Base-by-base conservation (phyloP, 2,113 vertebrate genomes). In the Neodontobutis hainanensis region DNA sequence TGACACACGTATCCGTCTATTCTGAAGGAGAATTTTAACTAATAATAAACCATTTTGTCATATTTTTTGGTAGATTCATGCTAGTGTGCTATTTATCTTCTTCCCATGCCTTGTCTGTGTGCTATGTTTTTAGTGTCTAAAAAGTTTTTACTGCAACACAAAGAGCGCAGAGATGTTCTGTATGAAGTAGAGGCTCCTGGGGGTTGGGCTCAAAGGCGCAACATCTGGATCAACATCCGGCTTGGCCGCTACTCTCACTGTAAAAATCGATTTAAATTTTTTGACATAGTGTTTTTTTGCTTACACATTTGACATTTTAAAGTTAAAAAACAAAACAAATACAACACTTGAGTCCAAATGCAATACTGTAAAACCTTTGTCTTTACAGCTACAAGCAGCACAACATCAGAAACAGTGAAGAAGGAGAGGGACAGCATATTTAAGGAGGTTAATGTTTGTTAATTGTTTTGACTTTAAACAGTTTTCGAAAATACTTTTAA, bases 141-240 rank as follows among this genome's bases (percentile, higher is more conserved):
- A 81, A 94, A 80, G 64, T 97, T 95, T 87, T 89, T 98, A 69
- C 80, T 75, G 65, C 73, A 78, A 64, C 78, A 88, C 5, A 77
- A 91, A 0, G 87, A 92, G 15, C 84, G 94, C 51, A 90, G 84
- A 70, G 90, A 92, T 1, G 91, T 92, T 12, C 86, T 98, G 59
- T 98, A 95, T 83, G 95, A 97, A 84, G 95, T 96, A 68, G 93
- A 96, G 73, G 84, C 94, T 61, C 96, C 95, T 0, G 96, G 97
- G 11, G 89, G 83, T 6, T 96, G 95, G 95, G 87, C 77, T 70
- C 95, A 96, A 70, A 75, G 94, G 3, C n/a, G 68, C 47, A 98
- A 93, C 85, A 93, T 98, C 87, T 98, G 97, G 96, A 88, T 97
- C 35, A 92, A 89, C 81, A 87, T 96, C 81, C 93, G 90, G 61